Conservation (phyloP, 2,797 vertebrate species). For the Protonibea diacanthus region DNA sequence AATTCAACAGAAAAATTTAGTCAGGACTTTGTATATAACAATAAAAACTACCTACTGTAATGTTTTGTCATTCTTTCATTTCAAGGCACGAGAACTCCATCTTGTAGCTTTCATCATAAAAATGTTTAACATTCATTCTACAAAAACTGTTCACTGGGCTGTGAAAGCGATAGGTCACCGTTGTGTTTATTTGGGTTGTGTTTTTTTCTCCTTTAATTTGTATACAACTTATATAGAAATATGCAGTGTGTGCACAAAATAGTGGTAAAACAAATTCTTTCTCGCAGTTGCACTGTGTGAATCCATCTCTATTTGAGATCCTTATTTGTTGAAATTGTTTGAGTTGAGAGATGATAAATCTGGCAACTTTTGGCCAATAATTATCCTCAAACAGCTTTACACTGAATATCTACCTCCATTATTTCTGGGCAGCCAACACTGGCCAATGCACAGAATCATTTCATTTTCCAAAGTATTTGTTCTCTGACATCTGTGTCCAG, state of each 20-base stretch:
- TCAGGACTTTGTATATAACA: background rate
- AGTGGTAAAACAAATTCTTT: background rate
- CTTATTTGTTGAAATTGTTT: slow-evolving; percentile 12
- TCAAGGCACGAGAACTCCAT: background rate
- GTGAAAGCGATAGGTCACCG: background rate
- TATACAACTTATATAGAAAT: background rate
- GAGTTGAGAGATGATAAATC: slow-evolving; percentile 23
- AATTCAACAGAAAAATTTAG: background rate
- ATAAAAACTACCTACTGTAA: background rate
- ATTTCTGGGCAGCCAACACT: slow-evolving; percentile 7
- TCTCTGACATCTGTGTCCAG: background rate
- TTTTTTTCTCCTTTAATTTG: slow-evolving; percentile 1
- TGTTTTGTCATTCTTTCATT: background rate
- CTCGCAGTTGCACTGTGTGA: background rate
- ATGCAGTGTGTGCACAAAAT: slow-evolving; percentile 11
- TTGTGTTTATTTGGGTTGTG: background rate
- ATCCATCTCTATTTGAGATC: background rate
- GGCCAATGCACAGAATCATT: background rate
- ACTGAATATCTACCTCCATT: slow-evolving; percentile 10
- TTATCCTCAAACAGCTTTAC: slow-evolving; percentile 20
- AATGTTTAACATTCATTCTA: slow-evolving; percentile 3
- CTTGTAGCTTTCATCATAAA: background rate
- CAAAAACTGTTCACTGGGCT: background rate
- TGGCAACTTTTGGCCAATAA: slow-evolving; percentile 16
- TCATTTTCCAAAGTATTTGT: background rate